phyloP scores from a whole-genome alignment of 2,888 invertebrate species.

The Tethea ocularis region DNA sequence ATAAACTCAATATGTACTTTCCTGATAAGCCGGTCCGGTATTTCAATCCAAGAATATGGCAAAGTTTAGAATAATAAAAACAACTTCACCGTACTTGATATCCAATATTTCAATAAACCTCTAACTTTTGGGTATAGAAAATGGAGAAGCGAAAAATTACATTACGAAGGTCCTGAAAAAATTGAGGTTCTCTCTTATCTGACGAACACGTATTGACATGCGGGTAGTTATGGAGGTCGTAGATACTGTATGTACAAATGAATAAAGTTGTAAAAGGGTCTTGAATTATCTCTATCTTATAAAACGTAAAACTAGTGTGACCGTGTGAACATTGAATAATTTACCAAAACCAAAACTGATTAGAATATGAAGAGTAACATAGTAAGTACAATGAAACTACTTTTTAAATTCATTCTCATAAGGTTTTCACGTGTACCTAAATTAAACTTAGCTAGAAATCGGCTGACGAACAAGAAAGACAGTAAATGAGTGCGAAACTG shows the following conservation, averaged over 20 bases:
- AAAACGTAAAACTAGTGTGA: too few species aligned
- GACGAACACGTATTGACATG: constrained; percentile 48
- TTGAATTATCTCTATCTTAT: background rate
- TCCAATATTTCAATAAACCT: constrained; percentile 81
- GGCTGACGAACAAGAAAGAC: too few species aligned
- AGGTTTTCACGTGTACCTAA: too few species aligned
- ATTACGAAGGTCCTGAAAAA: constrained; percentile 73
- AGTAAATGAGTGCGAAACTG: too few species aligned
- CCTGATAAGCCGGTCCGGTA: constrained; percentile 42
- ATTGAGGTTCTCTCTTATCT: constrained; percentile 63
- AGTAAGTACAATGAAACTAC: too few species aligned
- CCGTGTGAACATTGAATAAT: too few species aligned
- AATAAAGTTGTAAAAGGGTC: constrained; percentile 7
- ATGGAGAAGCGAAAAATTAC: constrained; percentile 77
- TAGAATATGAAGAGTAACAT: too few species aligned
- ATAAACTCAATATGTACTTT: constrained; percentile 61
- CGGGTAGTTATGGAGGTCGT: constrained; percentile 10
- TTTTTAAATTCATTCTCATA: too few species aligned
- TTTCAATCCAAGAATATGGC: constrained; percentile 36
- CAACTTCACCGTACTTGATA: constrained; percentile 77
- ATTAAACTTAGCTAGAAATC: too few species aligned
- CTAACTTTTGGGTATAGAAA: constrained; percentile 74
- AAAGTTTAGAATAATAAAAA: constrained; percentile 76
- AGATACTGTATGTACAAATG: constrained; percentile 8
- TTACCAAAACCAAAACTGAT: too few species aligned